A percentile compares a stretch with the other conserved stretches of the same genome.
phyloP scores from a whole-genome alignment of 2,113 vertebrate species.

The Seriola aureovittata region DNA sequence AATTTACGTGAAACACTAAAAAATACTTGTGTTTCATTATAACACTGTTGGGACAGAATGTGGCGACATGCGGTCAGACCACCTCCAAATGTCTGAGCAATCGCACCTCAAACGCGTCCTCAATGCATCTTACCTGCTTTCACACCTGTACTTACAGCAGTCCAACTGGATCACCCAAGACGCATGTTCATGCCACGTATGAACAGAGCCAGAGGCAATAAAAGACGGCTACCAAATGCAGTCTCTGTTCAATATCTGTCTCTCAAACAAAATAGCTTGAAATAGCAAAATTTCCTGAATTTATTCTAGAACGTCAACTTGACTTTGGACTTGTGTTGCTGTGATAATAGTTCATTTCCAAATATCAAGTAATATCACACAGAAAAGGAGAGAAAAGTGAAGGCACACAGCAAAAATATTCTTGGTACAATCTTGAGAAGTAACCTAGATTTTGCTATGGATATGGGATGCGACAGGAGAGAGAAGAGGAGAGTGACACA shows the following conservation, averaged over 20 bases:
- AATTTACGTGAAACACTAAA: too few species aligned
- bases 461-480: constrained; percentile 19
- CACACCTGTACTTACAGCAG: too few species aligned
- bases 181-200: too few species aligned
- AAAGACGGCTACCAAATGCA: background rate
- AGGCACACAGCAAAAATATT: background rate
- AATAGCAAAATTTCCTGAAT: background rate
- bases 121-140: too few species aligned
- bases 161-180: too few species aligned
- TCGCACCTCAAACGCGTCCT: too few species aligned
- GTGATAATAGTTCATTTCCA: background rate
- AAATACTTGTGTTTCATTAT: too few species aligned
- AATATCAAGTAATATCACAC: background rate
- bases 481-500: constrained; percentile 22
- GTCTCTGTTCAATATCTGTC: constrained; percentile 1
- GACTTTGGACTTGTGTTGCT: background rate
- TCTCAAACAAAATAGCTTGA: background rate
- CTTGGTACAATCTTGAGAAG: background rate
- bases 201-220: constrained; percentile 4
- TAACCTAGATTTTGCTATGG: constrained; percentile 53
- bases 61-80: too few species aligned
- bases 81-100: too few species aligned
- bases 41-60: too few species aligned
- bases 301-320: background rate
- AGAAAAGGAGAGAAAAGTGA: background rate